These are phyloP conservation scores for Dromius quadrimaculatus DNA, from an alignment of 2,888 invertebrate genomes.

Conservation along the genomic window DNA sequence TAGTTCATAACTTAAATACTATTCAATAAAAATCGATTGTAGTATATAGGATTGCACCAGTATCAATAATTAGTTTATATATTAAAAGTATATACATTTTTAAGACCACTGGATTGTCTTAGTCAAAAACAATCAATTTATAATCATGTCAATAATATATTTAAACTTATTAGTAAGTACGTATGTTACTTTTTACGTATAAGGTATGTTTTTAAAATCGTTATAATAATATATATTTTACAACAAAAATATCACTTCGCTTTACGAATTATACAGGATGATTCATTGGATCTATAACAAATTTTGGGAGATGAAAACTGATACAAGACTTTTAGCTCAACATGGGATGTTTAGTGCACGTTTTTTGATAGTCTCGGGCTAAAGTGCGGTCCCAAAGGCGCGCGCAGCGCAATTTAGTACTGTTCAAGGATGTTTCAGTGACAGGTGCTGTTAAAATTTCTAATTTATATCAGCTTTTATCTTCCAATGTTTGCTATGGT, in stretches of 20 bases:
- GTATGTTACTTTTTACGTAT: constrained; percentile 48
- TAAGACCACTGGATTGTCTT: constrained; percentile 51
- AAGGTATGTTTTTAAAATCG: constrained; percentile 39
- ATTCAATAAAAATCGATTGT: constrained; percentile 41
- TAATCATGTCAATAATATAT: constrained; percentile 43
- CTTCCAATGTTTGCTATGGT: no score
- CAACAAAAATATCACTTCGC: constrained; percentile 47
- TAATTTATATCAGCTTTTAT: no score
- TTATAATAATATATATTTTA: constrained; percentile 40
- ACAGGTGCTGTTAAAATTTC: no score
- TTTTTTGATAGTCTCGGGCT: no score
- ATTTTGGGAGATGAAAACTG: no score
- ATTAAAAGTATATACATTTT: constrained; percentile 50
- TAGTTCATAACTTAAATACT: constrained; percentile 44
- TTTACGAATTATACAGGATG: constrained; percentile 22
- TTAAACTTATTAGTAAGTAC: constrained; percentile 46
- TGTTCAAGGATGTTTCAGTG: no score
- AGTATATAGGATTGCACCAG: constrained; percentile 50
- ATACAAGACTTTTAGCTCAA: no score
- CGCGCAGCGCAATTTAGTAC: no score
- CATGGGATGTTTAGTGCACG: no score
- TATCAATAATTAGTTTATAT: constrained; percentile 47
- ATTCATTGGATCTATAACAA: no score
- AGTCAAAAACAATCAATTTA: constrained; percentile 48
- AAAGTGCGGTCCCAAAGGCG: no score